Percentiles rank a stretch among this genome's conserved stretches.
Evolutionary conservation across 2,797 vertebrate genomes (phyloP).

Genomic region (Uromys caudimaculatus): DNA sequence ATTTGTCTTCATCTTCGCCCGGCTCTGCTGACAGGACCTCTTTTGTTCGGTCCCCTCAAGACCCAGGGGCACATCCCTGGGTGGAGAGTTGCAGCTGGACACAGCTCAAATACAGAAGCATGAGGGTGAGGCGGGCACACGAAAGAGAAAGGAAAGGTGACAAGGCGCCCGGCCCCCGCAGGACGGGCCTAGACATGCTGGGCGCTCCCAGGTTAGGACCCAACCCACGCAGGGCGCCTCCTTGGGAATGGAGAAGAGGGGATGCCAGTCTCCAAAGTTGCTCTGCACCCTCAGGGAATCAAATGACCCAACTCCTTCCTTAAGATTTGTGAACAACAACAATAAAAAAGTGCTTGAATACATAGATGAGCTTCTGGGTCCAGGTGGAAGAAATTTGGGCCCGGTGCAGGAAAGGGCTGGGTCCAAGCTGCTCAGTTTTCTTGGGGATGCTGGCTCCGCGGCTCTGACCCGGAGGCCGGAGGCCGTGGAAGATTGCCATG

Average conservation of each 20-base stretch:
- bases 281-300: background rate
- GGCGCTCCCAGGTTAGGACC: constrained; percentile 27
- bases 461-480: background rate
- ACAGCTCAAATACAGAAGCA: constrained; percentile 32
- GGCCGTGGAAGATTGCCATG: constrained; percentile 13
- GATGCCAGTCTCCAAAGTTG: background rate
- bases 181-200: constrained; percentile 65
- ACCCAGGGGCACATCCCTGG: background rate
- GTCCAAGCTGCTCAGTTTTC: background rate
- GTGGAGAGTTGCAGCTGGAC: background rate
- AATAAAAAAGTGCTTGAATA: background rate
- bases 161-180: background rate
- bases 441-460: background rate
- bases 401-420: background rate
- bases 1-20: background rate
- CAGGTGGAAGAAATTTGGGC: background rate
- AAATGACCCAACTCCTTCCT: background rate
- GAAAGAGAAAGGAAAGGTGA: background rate
- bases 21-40: background rate
- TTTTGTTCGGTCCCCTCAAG: background rate
- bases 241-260: constrained; percentile 26
- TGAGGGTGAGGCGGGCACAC: background rate
- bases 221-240: constrained; percentile 59
- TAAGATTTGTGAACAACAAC: background rate
- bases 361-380: background rate